phyloP scores from a whole-genome alignment of 1,140 invertebrate genomes.

The Elymnias hypermnestra region DNA sequence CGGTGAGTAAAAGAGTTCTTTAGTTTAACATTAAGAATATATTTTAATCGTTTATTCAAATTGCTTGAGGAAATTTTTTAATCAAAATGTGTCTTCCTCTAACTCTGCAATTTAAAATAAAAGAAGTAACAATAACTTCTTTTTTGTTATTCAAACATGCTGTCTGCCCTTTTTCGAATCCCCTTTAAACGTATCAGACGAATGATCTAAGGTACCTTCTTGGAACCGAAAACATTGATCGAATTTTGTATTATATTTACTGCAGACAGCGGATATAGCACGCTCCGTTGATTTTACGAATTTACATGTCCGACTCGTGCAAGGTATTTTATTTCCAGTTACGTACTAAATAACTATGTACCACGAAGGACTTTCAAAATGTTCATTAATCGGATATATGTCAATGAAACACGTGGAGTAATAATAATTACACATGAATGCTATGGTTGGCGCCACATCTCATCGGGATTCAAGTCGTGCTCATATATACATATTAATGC shows the following conservation, averaged over 20 bases:
- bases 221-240: constrained; percentile 25
- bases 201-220: constrained; percentile 40
- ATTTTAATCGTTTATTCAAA: too few species aligned
- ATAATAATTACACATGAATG: constrained; percentile 43
- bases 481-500: constrained; percentile 19
- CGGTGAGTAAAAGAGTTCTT: too few species aligned
- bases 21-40: too few species aligned
- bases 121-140: constrained; percentile 11
- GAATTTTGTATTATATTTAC: constrained; percentile 23
- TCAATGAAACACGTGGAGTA: constrained; percentile 18
- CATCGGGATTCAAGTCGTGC: constrained; percentile 47
- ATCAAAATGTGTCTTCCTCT: constrained; percentile 1
- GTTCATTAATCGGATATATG: constrained; percentile 10
- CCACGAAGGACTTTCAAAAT: constrained; percentile 2
- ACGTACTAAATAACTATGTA: constrained; percentile 1
- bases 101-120: neutral
- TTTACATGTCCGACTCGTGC: neutral
- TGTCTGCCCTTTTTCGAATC: constrained; percentile 20
- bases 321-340: neutral
- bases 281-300: constrained; percentile 16
- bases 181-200: constrained; percentile 35
- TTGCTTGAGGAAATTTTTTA: neutral
- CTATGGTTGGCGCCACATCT: constrained; percentile 48
- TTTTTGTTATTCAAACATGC: constrained; percentile 19
- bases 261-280: constrained; percentile 13